Base-by-base conservation (phyloP, 2,797 vertebrate genomes). In the Phaenicophaeus curvirostris region DNA sequence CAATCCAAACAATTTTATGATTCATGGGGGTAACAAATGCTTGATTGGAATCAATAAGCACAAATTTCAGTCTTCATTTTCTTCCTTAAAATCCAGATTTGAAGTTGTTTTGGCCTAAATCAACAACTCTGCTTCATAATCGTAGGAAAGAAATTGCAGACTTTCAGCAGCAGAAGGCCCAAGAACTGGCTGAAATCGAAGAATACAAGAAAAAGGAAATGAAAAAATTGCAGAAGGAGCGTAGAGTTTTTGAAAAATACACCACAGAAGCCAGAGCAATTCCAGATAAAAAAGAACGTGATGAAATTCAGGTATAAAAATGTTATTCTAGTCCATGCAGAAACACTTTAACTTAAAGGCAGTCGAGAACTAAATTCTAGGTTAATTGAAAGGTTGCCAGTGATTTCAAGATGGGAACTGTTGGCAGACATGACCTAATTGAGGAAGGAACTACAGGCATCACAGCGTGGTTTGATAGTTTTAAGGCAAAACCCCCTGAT, bases 231-330 rank as follows among this genome's bases (percentile, higher is more conserved):
- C 99, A 99, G 96, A 99, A 98, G 91, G 99, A 99, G 62, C 98
- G 98, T 24, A 99, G 98, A 97, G 96, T 99, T 93, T 99, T 99
- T 97, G 99, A 99, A 96, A 99, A 98, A 73, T 99, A 99, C 15
- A 96, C 98, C 6, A 96, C 97, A 39, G 98, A 98, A 10, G 98
- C 98, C 44, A 98, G 99, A 97, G 98, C 98, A 67, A 97, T 99
- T n/a, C 99, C 99, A 11, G 99, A 99, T 98, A 99, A 99, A 97
- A 99, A 98, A 90, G 99, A 99, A 75, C 98, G 99, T 25, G 98
- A 99, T 95, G 99, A 99, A 97, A 99, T 99, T 91, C 99, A 99
- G 99, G 99, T 99, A 97, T 94, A 62, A 77, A 63, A 79, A 46
- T 7, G 18, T 39, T 72, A 5, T 61, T 89, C 18, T 85, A 30